Conservation (phyloP, 2,797 vertebrate genomes). For the Brachyrhaphis roseni region DNA sequence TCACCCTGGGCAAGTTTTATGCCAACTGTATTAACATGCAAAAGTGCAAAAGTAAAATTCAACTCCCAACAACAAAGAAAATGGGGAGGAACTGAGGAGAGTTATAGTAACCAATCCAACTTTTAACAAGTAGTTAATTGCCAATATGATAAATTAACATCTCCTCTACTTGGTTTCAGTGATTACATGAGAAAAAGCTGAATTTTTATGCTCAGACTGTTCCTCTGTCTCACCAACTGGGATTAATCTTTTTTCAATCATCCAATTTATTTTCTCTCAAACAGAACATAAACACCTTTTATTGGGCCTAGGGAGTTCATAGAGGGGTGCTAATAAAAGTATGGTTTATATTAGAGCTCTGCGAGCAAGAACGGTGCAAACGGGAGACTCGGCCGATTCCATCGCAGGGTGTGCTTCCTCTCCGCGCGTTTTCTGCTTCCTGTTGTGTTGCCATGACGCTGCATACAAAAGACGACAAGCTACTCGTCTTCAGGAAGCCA, state of each 20-base stretch:
- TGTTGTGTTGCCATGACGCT: conserved; percentile 84
- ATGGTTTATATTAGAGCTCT: conserved; percentile 61
- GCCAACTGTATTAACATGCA: background rate
- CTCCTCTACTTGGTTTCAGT: conserved; percentile 29
- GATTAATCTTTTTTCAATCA: conserved; percentile 65
- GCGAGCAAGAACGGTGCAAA: conserved; percentile 42
- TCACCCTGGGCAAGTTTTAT: background rate
- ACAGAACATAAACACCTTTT: conserved; percentile 74
- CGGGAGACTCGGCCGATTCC: conserved; percentile 53
- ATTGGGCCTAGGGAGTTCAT: conserved; percentile 66
- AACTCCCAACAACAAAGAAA: background rate
- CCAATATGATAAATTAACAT: conserved; percentile 2
- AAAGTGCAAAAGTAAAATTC: background rate
- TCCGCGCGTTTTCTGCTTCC: conserved; percentile 76
- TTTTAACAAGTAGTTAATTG: background rate
- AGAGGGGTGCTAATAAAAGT: conserved; percentile 63
- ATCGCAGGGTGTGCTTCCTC: conserved; percentile 74
- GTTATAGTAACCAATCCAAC: background rate
- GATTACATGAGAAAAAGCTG: conserved; percentile 42
- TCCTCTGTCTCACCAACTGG: conserved; percentile 42
- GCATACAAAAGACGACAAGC: conserved; percentile 79
- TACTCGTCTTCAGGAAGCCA: conserved; percentile 78
- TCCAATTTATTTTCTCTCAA: conserved; percentile 59
- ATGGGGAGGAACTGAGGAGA: background rate
- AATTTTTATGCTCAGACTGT: conserved; percentile 26